Evolutionary conservation across 35 echinoderm and acorn worm species (phyloP), one percentile per base, ranked within the genome.

Genomic region (Lytechinus pictus): DNA sequence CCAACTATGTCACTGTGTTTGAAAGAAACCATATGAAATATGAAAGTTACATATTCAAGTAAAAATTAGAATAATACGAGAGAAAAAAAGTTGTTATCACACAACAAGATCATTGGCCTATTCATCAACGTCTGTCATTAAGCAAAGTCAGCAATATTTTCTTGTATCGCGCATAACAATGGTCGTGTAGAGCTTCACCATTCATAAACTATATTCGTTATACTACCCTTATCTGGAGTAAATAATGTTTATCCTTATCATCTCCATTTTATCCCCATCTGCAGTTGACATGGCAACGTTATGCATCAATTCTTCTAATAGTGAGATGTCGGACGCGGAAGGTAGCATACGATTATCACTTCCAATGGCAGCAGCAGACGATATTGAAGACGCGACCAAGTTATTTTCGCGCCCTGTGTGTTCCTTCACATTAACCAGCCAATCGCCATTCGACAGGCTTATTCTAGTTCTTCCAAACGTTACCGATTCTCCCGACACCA

Each of bases 391-490:
- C 29, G 14, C 5, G 53, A 28, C 53, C 92, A 6, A 11, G 24
- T 57, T 57, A 27, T 14, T 52, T 54, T 52, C 28, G 28, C 52
- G 29, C 11, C 52, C 88, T 10, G 28, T 54, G 10, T 90, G 88
- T 29, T 90, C 88, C 88, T 90, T 90, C 54, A 54, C 52, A 1
- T 44, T 93, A n/a, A 93, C 52, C 14, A 93, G 53, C 53, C 92
- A 93, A 57, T 93, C 92, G 53, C 55, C 92, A 57, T 9, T 13
- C 52, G 92, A 93, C 55, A 54, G 54, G 52, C 27, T 93, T 28
- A 55, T 93, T 54, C 92, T 93, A 27, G 92, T 93, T 93, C 92
- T 93, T 93, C 92, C 92, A 93, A 93, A 93, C 54, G 92, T 93
- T 12, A 93, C 52, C 8, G 27, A 93, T 19, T 93, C 92, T 44